phyloP scores from a whole-genome alignment of 2,113 vertebrate genomes.

The Rhineura floridana region DNA sequence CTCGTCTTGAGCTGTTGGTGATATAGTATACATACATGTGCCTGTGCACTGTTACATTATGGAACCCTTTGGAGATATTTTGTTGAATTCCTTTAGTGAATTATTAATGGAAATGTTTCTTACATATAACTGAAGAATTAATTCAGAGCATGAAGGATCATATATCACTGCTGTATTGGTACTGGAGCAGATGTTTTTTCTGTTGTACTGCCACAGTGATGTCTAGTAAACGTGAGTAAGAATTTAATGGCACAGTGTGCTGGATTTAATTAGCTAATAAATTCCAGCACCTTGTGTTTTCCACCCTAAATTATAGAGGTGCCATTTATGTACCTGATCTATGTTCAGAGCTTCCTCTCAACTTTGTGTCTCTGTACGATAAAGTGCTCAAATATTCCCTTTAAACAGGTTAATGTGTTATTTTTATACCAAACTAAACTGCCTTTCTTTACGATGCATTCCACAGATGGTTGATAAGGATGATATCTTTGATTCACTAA shows the following conservation, averaged over 20 bases:
- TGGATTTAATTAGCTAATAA: conserved; percentile 51
- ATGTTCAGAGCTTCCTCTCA: not conserved
- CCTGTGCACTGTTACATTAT: not conserved
- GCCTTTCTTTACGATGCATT: not conserved
- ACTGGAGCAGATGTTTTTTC: conserved; percentile 19
- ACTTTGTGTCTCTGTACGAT: conserved; percentile 13
- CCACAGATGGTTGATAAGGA: not conserved
- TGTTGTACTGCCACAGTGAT: conserved; percentile 11
- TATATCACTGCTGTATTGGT: conserved; percentile 32
- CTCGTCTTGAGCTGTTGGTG: not conserved
- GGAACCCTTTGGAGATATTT: conserved; percentile 8
- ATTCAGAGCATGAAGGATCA: conserved; percentile 37
- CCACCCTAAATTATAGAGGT: conserved; percentile 31
- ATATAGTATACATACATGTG: not conserved
- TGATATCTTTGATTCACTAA: accelerated
- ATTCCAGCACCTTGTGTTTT: conserved; percentile 39
- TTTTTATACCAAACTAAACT: conserved; percentile 8
- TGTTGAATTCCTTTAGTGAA: conserved; percentile 19
- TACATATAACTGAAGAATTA: conserved; percentile 32
- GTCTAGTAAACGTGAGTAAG: conserved; percentile 32
- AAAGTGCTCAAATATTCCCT: conserved; percentile 14
- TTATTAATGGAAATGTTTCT: conserved; percentile 33
- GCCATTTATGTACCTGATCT: conserved; percentile 30
- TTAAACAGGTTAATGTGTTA: not conserved
- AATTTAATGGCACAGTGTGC: conserved; percentile 33